Evolutionary conservation across 2,888 invertebrate species (phyloP).

Genomic region (Tupiocoris notatus): DNA sequence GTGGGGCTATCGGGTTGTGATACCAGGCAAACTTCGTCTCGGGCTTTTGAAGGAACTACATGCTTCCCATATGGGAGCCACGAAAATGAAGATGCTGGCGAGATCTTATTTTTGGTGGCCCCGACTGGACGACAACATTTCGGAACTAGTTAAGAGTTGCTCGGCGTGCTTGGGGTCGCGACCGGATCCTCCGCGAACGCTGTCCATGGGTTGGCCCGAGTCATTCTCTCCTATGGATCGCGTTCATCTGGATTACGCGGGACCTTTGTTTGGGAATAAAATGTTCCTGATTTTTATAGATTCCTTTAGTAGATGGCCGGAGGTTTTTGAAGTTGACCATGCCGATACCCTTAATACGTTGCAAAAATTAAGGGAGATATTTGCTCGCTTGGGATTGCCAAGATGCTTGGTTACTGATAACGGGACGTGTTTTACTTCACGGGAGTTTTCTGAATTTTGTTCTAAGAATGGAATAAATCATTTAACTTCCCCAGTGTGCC

Average conservation of each 20-base stretch:
- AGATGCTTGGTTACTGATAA: constrained; percentile 2
- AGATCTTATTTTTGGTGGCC: constrained; percentile 50
- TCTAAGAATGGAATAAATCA: not conserved
- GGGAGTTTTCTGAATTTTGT: not conserved
- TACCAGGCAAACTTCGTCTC: constrained; percentile 47
- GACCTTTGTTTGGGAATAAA: not conserved
- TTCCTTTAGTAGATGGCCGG: constrained; percentile 4
- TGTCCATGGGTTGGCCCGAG: not conserved
- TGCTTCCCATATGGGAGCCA: constrained; percentile 49
- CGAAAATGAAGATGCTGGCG: constrained; percentile 50
- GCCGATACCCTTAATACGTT: not conserved
- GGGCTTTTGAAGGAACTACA: constrained; percentile 49
- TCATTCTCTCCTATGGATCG: not conserved
- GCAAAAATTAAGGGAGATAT: not conserved
- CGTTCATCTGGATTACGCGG: constrained; percentile 3
- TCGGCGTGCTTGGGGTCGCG: constrained; percentile 43
- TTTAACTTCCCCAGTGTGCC: not conserved
- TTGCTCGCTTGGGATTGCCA: constrained; percentile 2
- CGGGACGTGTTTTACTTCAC: not conserved
- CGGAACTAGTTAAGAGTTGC: constrained; percentile 48
- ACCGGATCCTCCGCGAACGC: constrained; percentile 39
- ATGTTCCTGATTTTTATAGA: constrained; percentile 8
- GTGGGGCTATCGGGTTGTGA: constrained; percentile 50
- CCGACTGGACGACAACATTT: constrained; percentile 49
- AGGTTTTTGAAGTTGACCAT: constrained; percentile 3